A percentile compares a stretch with the other conserved stretches of the same genome.
phyloP scores from a whole-genome alignment of 92 coral and sea anemone species.

The Epizoanthus ramosus region DNA sequence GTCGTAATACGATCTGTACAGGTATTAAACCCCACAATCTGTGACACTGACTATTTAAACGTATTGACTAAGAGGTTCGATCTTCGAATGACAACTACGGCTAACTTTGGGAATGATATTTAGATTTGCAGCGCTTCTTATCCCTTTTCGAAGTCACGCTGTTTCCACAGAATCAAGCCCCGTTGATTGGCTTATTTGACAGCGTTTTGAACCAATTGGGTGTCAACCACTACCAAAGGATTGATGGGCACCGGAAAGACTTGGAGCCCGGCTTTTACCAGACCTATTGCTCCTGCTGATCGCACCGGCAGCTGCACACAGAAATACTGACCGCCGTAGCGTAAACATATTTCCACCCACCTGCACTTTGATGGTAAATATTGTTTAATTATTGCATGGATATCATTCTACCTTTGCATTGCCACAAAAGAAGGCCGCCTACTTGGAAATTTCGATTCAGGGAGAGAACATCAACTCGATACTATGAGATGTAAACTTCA shows the following conservation, averaged over 20 bases:
- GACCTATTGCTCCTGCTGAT: neutral
- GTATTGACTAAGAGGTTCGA: too few species aligned
- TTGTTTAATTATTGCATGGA: slow-evolving; percentile 1
- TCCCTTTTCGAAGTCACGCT: neutral
- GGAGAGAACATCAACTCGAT: neutral
- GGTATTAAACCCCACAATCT: neutral
- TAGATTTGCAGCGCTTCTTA: neutral
- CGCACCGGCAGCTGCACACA: neutral
- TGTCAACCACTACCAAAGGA: neutral
- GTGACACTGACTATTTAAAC: too few species aligned
- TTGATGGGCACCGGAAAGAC: slow-evolving; percentile 26
- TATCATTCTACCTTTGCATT: neutral
- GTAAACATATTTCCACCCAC: slow-evolving; percentile 10
- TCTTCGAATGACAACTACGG: too few species aligned
- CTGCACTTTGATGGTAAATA: slow-evolving; percentile 33
- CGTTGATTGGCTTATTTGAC: neutral
- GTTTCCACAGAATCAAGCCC: neutral
- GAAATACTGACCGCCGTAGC: neutral
- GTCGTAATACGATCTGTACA: neutral
- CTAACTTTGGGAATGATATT: neutral
- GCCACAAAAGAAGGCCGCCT: neutral
- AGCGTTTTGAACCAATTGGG: slow-evolving; percentile 11
- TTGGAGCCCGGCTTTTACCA: slow-evolving; percentile 8
- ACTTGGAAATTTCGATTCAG: neutral
- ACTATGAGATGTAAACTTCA: neutral